Evolutionary conservation across 2,113 vertebrate genomes (phyloP).

Genomic region (Naja naja): DNA sequence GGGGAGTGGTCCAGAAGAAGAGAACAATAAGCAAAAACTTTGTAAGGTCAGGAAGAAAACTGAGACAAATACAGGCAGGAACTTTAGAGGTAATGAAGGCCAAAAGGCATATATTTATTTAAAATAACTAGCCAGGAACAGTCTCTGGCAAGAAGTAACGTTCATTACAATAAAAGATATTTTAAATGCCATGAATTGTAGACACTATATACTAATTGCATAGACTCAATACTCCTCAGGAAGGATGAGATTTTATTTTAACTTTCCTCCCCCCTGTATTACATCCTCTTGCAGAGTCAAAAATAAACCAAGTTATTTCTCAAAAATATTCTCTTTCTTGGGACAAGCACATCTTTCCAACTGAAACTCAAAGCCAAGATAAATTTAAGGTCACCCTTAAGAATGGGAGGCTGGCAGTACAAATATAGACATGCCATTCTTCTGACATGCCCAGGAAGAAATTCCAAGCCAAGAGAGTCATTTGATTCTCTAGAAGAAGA

Average conservation of each 20-base stretch:
- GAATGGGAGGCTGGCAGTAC: slow-evolving; percentile 60
- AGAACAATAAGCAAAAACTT: neutral
- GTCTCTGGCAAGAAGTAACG: neutral
- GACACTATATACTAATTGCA: neutral
- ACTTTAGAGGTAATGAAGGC: neutral
- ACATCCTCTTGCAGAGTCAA: slow-evolving; percentile 32
- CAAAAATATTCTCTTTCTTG: slow-evolving; percentile 43
- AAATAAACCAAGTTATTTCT: slow-evolving; percentile 45
- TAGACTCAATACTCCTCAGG: neutral
- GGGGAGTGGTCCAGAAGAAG: neutral
- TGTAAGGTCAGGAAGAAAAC: neutral
- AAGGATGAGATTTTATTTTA: neutral
- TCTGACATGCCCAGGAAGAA: slow-evolving; percentile 61
- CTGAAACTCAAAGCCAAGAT: slow-evolving; percentile 59
- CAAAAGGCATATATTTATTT: neutral
- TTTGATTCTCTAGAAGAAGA: slow-evolving; percentile 53
- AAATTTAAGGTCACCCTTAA: slow-evolving; percentile 60
- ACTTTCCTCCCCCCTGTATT: neutral
- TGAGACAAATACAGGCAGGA: neutral
- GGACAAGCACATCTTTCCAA: slow-evolving; percentile 33
- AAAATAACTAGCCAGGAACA: neutral
- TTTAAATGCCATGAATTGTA: neutral
- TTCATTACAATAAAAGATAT: neutral
- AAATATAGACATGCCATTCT: slow-evolving; percentile 54
- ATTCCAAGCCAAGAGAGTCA: slow-evolving; percentile 43